Conservation (phyloP, 2,113 vertebrate genomes). For the Phyllostomus discolor region DNA sequence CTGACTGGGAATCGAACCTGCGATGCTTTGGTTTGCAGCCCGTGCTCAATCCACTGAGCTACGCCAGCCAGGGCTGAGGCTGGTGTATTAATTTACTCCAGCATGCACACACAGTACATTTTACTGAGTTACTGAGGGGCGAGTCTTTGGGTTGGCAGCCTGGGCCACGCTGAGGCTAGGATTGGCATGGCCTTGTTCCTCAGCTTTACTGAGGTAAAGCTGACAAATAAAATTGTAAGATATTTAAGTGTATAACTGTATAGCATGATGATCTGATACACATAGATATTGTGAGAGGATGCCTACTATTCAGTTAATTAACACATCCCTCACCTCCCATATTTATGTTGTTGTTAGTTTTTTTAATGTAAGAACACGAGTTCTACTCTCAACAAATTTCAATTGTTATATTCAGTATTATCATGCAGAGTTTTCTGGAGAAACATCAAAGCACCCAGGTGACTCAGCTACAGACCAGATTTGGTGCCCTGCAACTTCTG, state of each 20-base stretch:
- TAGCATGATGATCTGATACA: not conserved
- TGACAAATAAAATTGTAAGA: not conserved
- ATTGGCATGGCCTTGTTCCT: accelerated
- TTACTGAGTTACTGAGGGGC: not conserved
- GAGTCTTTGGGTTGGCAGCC: not conserved
- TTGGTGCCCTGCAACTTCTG: no score
- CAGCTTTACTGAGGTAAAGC: not conserved
- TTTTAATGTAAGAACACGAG: not conserved
- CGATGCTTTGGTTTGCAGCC: no score
- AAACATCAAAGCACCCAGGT: no score
- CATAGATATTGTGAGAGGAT: not conserved
- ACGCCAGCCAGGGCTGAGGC: not conserved
- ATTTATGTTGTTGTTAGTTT: not conserved
- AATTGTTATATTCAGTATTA: not conserved
- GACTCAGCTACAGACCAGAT: no score
- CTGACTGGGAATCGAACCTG: no score
- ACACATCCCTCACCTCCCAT: not conserved
- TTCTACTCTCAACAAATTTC: not conserved
- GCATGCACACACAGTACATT: not conserved
- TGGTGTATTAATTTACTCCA: not conserved
- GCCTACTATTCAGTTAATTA: not conserved
- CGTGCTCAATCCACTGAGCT: no score
- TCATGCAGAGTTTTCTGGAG: no score
- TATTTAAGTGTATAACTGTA: not conserved
- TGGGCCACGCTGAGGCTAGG: not conserved